phyloP scores from a whole-genome alignment of 2,797 vertebrate genomes.

The Xyrichtys novacula region DNA sequence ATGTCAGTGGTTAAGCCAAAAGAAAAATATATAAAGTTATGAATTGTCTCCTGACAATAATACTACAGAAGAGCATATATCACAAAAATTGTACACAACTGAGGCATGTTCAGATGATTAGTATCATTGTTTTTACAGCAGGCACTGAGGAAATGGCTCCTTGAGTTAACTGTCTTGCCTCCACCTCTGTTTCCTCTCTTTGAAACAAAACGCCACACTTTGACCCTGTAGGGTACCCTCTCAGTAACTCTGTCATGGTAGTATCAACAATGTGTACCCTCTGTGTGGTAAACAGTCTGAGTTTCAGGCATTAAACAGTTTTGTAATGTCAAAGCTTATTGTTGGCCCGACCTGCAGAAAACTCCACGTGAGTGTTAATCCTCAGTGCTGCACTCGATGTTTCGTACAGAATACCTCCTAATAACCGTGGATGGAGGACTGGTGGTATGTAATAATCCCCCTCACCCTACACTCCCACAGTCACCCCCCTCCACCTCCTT shows the following conservation, averaged over 20 bases:
- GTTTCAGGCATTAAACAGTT: slow-evolving; percentile 5
- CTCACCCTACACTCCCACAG: slow-evolving; percentile 33
- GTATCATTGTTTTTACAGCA: too few species aligned
- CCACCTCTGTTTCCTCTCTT: too few species aligned
- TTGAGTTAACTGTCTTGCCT: too few species aligned
- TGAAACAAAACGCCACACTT: neutral
- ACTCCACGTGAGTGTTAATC: slow-evolving; percentile 81
- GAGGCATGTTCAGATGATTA: too few species aligned
- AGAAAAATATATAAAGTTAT: too few species aligned
- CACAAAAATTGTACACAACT: too few species aligned
- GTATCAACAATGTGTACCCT: neutral
- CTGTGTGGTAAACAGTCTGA: neutral
- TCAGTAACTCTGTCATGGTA: neutral
- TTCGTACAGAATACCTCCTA: slow-evolving; percentile 75
- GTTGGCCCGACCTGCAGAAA: slow-evolving; percentile 20
- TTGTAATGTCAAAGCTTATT: slow-evolving; percentile 38
- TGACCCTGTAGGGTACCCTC: neutral
- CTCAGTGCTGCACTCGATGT: slow-evolving; percentile 80
- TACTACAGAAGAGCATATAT: too few species aligned
- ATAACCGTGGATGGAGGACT: slow-evolving; percentile 51
- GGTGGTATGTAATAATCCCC: slow-evolving; percentile 74
- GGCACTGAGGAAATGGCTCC: too few species aligned
- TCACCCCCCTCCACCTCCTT: slow-evolving; percentile 49
- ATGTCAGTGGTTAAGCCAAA: too few species aligned
- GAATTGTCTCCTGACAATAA: too few species aligned